Evolutionary conservation across 2,113 vertebrate species (phyloP).

Genomic region (Seriola rivoliana): DNA sequence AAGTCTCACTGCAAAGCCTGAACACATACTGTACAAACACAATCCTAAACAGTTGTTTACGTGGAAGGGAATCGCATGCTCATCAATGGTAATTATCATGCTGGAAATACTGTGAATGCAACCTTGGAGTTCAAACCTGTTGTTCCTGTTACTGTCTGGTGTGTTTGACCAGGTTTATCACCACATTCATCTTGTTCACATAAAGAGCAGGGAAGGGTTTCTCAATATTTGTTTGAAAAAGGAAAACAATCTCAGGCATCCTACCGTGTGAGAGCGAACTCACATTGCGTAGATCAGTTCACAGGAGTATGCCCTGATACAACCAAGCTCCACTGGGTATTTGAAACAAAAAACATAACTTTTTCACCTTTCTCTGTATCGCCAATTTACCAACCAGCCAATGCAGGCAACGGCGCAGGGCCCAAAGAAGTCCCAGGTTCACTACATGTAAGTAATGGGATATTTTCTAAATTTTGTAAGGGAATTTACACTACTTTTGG

Average conservation of each 20-base stretch:
- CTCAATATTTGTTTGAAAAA: conserved; percentile 39
- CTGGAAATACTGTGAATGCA: background rate
- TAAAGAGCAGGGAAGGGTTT: conserved; percentile 1
- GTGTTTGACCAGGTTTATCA: conserved; percentile 15
- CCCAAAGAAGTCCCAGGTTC: background rate
- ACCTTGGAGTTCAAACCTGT: conserved; percentile 7
- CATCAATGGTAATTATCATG: background rate
- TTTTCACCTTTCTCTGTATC: conserved; percentile 3
- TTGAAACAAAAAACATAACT: conserved; percentile 24
- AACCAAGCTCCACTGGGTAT: conserved; percentile 11
- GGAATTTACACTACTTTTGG: background rate
- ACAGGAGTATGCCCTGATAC: background rate
- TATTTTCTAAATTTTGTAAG: background rate
- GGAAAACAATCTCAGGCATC: conserved; percentile 4
- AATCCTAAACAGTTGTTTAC: background rate
- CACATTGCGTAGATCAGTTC: conserved; percentile 4
- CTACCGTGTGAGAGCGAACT: conserved; percentile 5
- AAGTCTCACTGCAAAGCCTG: conserved; percentile 6
- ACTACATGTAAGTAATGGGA: background rate
- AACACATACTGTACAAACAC: background rate
- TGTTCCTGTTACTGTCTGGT: background rate
- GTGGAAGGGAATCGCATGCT: background rate
- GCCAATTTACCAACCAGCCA: background rate
- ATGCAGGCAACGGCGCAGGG: background rate
- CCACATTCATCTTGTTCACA: background rate